Base-by-base conservation (phyloP, 2,888 invertebrate genomes). In the Stenodema calcarata region DNA sequence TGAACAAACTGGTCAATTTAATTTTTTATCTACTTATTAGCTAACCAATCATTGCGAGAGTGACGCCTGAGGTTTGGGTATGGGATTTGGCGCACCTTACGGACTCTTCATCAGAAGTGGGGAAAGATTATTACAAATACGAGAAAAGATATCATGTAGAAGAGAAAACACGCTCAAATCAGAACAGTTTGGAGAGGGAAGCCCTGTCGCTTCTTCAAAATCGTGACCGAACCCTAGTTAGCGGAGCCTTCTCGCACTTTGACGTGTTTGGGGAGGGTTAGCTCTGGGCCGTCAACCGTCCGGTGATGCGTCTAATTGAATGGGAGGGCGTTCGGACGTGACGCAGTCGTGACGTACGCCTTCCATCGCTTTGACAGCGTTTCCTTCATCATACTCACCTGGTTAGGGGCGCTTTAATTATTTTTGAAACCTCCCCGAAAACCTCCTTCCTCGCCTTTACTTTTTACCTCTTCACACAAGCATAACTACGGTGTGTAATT, bases 211-310 rank as follows among this genome's bases (percentile, higher is more conserved):
- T 54, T 69, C 28, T 62, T 82, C 82, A 82, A 82, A 82, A 82
- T 82, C 82, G 82, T 82, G 82, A 82, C 82, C 82, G 27, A 82
- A 82, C 82, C 82, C 82, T 82, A 82, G 82, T 82, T 82, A 82
- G 82, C 44, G 82, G 69, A 42, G 80, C 80, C 54, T 35, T 42
- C 70, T 82, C 69, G 82, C 62, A 82, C 82, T 82, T 69, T 82
- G 82, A 82, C 82, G 82, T 82, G 82, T 82, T 82, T 82, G 82
- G 82, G 30, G 73, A 62, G 62, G 62, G 62, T 9, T 62, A 23
- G 62, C 62, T 62, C 62, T 62, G 50, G 62, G 62, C 62, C 62
- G 62, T 62, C 62, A 62, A 62, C 62, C 62, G 70, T 30, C 27
- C 80, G 23, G 80, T 80, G 80, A 80, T 80, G 80, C 80, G 50